These are phyloP conservation scores for Cricetomys ansorgei DNA, from an alignment of 2,113 vertebrate genomes.

Conservation along the genomic window DNA sequence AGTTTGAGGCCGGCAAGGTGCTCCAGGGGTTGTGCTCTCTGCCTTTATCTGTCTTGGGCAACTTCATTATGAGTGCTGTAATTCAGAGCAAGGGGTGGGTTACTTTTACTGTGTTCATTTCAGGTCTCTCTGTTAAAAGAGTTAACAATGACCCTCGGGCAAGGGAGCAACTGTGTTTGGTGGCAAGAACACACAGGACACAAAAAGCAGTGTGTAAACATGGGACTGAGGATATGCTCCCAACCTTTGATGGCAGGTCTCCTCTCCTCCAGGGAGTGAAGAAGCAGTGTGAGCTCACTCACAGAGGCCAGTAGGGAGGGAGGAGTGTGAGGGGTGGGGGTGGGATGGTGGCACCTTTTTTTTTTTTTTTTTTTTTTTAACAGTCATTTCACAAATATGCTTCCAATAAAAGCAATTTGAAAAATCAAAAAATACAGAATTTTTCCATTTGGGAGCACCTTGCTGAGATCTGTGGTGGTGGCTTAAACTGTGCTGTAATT, in stretches of 20 bases:
- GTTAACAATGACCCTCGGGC: slow-evolving; percentile 20
- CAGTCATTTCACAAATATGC: slow-evolving; percentile 62
- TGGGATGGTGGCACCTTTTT: neutral
- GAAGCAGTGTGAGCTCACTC: slow-evolving; percentile 7
- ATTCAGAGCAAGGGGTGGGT: neutral
- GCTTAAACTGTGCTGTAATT: slow-evolving; percentile 55
- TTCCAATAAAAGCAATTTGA: slow-evolving; percentile 71
- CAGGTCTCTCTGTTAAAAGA: neutral
- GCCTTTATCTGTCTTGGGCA: neutral
- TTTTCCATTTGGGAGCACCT: slow-evolving; percentile 68
- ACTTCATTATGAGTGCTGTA: neutral
- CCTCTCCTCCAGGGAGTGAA: neutral
- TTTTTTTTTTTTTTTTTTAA: slow-evolving; percentile 43
- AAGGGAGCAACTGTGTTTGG: neutral
- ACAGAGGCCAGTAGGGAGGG: neutral
- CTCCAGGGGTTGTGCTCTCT: neutral
- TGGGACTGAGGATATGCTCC: neutral
- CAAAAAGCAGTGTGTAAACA: neutral
- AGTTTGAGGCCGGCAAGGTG: neutral
- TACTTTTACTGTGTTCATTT: neutral
- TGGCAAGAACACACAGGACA: neutral
- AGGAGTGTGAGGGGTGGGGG: neutral
- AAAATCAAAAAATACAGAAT: slow-evolving; percentile 56
- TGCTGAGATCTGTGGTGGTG: slow-evolving; percentile 59
- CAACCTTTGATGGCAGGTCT: neutral